Base-by-base conservation (phyloP, 2,888 invertebrate species). In the Drosophila quasianomalipes region DNA sequence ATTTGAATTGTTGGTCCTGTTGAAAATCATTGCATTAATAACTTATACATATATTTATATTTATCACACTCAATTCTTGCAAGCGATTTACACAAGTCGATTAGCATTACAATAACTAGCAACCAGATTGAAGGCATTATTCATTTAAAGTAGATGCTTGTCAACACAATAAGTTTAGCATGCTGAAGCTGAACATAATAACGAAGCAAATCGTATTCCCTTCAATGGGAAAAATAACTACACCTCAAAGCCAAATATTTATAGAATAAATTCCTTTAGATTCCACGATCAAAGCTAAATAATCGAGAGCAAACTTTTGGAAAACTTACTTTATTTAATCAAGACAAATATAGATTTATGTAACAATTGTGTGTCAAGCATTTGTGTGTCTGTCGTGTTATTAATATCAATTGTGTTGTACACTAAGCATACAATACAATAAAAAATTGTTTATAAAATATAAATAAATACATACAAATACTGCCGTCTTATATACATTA, bases 371-470 rank as follows among this genome's bases (percentile, higher is more conserved):
- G 33, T 14, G 41, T 41, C 41, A 33, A 44, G 22, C 53, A 53
- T 41, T 39, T 44, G 31, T 47, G 49, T 35, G 30, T 64, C 10
- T 33, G 6, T 19, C 41, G 30, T 44, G 44, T 44, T 44, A 39
- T 19, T 53, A 73, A 72, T 72, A 72, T 72, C 47, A 72, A 47
- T n/a, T 53, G 30, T 49, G 22, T 30, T 22, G 57, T 64, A 26
- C 3, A 44, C 41, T 35, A 51, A 49, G 22, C 37, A 26, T 22
- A 39, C 37, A 62, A n/a, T 28, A 16, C 16, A 28, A 51, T 28
- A 26, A n/a, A 16, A 26, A 49, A 49, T 30, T 31, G 26, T 51
- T 47, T n/a, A 31, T 14, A 66, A 52, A n/a, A 4, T 14, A 41
- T 33, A 28, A 51, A 63, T 63, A 44, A 33, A 53, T 41, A 52